Conservation (phyloP, 1,140 invertebrate genomes). For the Eulimnadia texana region DNA sequence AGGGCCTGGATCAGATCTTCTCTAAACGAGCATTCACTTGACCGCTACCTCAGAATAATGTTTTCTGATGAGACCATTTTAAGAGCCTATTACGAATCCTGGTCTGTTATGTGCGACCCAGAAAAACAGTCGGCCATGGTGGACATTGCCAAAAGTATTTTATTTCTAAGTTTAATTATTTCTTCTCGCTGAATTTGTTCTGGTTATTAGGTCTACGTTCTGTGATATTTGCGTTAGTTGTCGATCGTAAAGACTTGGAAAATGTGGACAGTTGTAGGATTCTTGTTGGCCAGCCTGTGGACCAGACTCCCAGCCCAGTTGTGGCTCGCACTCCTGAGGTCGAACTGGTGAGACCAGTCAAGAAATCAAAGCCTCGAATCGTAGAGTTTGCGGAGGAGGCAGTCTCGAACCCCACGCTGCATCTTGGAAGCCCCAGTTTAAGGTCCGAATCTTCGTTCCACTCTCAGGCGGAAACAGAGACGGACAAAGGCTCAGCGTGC, state of each 20-base stretch:
- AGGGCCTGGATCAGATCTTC: constrained; percentile 67
- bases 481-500: background rate
- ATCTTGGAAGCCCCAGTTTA: background rate
- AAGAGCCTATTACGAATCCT: constrained; percentile 63
- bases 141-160: constrained; percentile 60
- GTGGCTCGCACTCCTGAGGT: background rate
- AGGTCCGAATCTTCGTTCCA: background rate
- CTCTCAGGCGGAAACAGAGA: background rate
- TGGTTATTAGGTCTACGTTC: constrained; percentile 52
- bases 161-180: constrained; percentile 12
- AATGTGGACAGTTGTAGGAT: constrained; percentile 12
- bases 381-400: background rate
- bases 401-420: background rate
- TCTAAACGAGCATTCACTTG: constrained; percentile 75
- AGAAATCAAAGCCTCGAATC: constrained; percentile 1
- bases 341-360: background rate
- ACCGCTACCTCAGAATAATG: constrained; percentile 63
- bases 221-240: constrained; percentile 77
- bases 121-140: constrained; percentile 59
- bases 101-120: constrained; percentile 60
- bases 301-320: background rate
- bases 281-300: background rate
- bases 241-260: constrained; percentile 61
- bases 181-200: constrained; percentile 17
- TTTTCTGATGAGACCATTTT: constrained; percentile 46